Percentiles rank a stretch among this genome's conserved stretches.
phyloP scores from a whole-genome alignment of 2,888 invertebrate species.

The Petrophora chlorosata region DNA sequence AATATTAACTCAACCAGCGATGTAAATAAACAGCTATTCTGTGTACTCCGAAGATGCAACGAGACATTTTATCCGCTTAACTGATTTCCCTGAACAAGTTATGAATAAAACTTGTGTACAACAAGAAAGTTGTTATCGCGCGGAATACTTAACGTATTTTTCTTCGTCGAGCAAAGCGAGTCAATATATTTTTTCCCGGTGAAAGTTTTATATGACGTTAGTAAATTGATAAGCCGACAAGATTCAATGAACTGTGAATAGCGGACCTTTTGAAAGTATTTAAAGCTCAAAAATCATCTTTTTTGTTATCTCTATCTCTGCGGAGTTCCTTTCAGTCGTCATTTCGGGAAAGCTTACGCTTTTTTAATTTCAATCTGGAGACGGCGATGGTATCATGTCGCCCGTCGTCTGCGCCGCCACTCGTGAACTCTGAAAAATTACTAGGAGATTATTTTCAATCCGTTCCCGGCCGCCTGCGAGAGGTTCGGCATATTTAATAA shows the following conservation, averaged over 20 bases:
- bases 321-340: slow-evolving; percentile 45
- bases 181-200: slow-evolving; percentile 30
- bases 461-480: slow-evolving; percentile 54
- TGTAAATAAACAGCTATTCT: slow-evolving; percentile 26
- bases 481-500: slow-evolving; percentile 75
- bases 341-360: slow-evolving; percentile 56
- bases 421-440: slow-evolving; percentile 63
- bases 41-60: slow-evolving; percentile 25
- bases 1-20: slow-evolving; percentile 18
- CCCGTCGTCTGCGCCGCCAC: slow-evolving; percentile 46
- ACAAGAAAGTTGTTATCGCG: slow-evolving; percentile 25
- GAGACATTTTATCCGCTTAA: slow-evolving; percentile 31
- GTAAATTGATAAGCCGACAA: slow-evolving; percentile 39
- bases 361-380: slow-evolving; percentile 63
- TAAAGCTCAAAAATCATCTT: slow-evolving; percentile 40
- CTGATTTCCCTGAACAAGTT: slow-evolving; percentile 29
- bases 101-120: slow-evolving; percentile 30
- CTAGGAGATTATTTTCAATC: slow-evolving; percentile 73
- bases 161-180: slow-evolving; percentile 13
- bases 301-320: slow-evolving; percentile 45
- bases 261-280: slow-evolving; percentile 32
- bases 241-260: slow-evolving; percentile 36
- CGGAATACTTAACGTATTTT: slow-evolving; percentile 27
- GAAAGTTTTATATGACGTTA: slow-evolving; percentile 31
- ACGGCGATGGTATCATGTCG: slow-evolving; percentile 59